A percentile compares a stretch with the other conserved stretches of the same genome.
phyloP scores from a whole-genome alignment of 37 sponge, comb jelly and placozoan genomes.

The Beroe forskalii region DNA sequence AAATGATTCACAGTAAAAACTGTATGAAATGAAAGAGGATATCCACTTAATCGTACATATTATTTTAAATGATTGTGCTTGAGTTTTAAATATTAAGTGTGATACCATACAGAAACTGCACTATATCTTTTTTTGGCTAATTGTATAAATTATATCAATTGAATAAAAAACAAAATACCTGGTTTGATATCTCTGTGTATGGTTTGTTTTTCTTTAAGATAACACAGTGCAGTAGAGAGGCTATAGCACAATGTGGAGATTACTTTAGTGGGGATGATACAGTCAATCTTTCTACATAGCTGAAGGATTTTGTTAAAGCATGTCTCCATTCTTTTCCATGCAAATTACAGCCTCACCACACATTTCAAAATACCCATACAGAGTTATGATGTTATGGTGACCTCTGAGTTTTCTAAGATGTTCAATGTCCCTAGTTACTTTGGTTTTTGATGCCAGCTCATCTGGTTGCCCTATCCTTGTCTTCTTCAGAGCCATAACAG shows the following conservation, averaged over 20 bases:
- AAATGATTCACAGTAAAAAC: too few species aligned
- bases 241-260: slow-evolving; percentile 21
- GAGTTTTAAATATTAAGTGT: too few species aligned
- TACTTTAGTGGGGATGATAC: slow-evolving; percentile 33
- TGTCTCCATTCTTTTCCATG: slow-evolving; percentile 52
- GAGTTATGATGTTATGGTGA: slow-evolving; percentile 25
- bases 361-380: slow-evolving; percentile 47
- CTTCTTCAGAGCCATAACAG: slow-evolving; percentile 39
- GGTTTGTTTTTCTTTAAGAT: background rate
- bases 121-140: too few species aligned
- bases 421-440: slow-evolving; percentile 25
- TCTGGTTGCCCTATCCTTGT: background rate
- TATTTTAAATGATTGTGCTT: too few species aligned
- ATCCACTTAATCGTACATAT: too few species aligned
- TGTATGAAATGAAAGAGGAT: too few species aligned
- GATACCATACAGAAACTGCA: too few species aligned
- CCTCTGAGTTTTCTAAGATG: slow-evolving; percentile 35
- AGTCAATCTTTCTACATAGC: background rate
- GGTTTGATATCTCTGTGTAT: slow-evolving; percentile 56
- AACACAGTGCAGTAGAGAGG: background rate
- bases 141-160: too few species aligned
- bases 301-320: slow-evolving; percentile 43
- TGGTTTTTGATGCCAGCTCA: background rate
- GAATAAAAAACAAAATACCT: too few species aligned
- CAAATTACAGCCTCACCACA: slow-evolving; percentile 48